Conservation (phyloP, 2,888 invertebrate genomes). For the Amiota mariae region DNA sequence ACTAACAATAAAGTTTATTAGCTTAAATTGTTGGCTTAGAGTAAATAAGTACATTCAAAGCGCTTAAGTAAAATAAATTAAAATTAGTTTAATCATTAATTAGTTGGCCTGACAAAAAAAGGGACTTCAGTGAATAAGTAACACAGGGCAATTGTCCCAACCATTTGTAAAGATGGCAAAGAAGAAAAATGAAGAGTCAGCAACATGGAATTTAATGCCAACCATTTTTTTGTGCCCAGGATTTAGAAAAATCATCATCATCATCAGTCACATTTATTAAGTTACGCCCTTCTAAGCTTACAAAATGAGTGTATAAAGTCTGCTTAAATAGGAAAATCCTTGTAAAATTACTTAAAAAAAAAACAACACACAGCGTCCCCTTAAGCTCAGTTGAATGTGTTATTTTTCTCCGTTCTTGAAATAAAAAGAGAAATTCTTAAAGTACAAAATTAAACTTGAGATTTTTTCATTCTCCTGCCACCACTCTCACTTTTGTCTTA, state of each 20-base stretch:
- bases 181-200: not conserved
- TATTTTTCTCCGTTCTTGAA: not conserved
- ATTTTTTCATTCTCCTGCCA: not conserved
- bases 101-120: not conserved
- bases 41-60: not conserved
- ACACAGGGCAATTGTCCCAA: not conserved
- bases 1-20: constrained; percentile 4
- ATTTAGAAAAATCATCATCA: no score
- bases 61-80: constrained; percentile 2
- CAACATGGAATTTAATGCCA: not conserved
- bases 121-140: constrained; percentile 1
- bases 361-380: not conserved
- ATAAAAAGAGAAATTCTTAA: no score
- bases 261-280: no score
- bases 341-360: no score
- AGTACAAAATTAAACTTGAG: no score
- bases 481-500: not conserved
- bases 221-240: not conserved
- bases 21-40: not conserved
- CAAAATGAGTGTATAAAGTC: no score
- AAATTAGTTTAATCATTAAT: constrained; percentile 13
- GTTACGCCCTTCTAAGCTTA: no score
- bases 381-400: not conserved
- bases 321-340: no score
- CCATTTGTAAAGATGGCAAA: not conserved